Evolutionary conservation across 2,113 vertebrate genomes (phyloP).

Genomic region (Illadopsis cleaveri): DNA sequence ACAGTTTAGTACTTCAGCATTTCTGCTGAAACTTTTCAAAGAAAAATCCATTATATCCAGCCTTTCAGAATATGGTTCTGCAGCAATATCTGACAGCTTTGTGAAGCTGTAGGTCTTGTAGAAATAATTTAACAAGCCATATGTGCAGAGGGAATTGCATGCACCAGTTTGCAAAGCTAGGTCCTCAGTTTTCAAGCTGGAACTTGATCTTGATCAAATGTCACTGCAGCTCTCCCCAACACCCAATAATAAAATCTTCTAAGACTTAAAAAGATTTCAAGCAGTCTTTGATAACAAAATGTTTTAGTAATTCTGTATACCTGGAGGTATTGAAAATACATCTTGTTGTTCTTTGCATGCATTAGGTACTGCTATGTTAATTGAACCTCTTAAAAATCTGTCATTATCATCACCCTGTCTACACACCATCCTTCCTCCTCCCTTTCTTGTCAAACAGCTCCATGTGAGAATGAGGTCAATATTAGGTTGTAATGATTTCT

Average conservation of each 20-base stretch:
- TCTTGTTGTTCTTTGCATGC: neutral
- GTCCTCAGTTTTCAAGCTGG: conserved; percentile 5
- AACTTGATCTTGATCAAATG: neutral
- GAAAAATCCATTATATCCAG: neutral
- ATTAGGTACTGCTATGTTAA: neutral
- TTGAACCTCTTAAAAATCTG: conserved; percentile 1
- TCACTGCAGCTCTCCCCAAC: neutral
- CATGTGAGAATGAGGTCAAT: conserved; percentile 20
- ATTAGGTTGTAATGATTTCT: conserved; percentile 4
- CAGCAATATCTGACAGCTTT: neutral
- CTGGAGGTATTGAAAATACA: neutral
- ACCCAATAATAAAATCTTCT: neutral
- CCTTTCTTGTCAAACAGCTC: neutral
- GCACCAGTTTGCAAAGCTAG: neutral
- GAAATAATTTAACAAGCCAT: neutral
- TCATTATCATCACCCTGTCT: neutral
- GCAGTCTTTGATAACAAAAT: neutral
- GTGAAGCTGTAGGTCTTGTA: neutral
- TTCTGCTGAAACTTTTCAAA: neutral
- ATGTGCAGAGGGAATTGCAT: neutral
- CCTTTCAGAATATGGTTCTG: neutral
- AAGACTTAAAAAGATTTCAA: neutral
- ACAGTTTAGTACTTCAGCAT: neutral
- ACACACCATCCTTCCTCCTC: neutral
- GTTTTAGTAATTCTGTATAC: neutral